Percentiles rank a stretch among this genome's conserved stretches.
These are phyloP conservation scores for Monochamus alternatus DNA, from an alignment of 2,888 invertebrate species.

Conservation along the genomic window DNA sequence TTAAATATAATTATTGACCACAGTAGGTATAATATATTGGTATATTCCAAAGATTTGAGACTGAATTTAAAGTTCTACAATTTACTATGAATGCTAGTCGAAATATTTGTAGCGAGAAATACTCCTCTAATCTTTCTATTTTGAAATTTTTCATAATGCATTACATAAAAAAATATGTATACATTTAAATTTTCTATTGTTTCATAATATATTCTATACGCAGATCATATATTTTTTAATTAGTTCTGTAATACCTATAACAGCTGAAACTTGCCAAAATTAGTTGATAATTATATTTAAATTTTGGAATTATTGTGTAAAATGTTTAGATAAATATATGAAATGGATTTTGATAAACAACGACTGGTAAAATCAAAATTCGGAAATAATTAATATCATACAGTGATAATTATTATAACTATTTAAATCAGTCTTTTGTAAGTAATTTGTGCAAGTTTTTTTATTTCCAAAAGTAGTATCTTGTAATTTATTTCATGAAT, in stretches of 20 bases:
- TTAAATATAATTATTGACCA: constrained; percentile 31
- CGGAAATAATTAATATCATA: not conserved
- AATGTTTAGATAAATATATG: constrained; percentile 21
- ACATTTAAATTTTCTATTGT: not conserved
- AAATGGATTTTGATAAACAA: not conserved
- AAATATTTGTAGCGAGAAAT: not conserved
- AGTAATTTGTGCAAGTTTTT: not conserved
- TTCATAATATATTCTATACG: not conserved
- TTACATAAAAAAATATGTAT: not conserved
- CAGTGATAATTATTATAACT: not conserved
- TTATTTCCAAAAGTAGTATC: not conserved
- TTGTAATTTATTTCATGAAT: no score
- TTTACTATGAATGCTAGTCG: constrained; percentile 17
- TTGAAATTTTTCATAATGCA: not conserved
- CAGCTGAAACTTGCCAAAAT: not conserved
- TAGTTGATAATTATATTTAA: constrained; percentile 33
- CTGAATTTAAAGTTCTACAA: constrained; percentile 15
- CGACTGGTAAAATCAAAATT: constrained; percentile 21
- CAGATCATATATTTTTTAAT: constrained; percentile 8
- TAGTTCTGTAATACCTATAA: not conserved
- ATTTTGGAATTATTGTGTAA: constrained; percentile 23
- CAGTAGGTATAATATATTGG: constrained; percentile 10
- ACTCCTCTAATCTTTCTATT: constrained; percentile 25
- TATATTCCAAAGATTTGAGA: constrained; percentile 29
- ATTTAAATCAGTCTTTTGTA: not conserved